Conservation (phyloP, 2,113 vertebrate genomes). For the Haliaeetus leucogaster region DNA sequence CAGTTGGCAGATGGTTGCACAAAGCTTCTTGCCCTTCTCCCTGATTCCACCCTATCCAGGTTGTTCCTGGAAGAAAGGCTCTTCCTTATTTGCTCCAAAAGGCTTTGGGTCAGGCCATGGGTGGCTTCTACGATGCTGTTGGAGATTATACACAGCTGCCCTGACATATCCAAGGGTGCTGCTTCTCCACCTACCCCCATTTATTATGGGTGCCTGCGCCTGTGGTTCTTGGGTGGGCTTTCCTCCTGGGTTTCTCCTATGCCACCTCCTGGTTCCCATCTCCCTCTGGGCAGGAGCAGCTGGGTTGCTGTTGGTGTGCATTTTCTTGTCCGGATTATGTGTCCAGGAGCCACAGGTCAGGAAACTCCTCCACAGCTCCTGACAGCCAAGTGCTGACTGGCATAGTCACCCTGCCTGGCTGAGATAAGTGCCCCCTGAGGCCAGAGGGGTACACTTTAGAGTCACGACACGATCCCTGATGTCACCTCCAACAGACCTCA, state of each 20-base stretch:
- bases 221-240: background rate
- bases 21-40: background rate
- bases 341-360: background rate
- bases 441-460: background rate
- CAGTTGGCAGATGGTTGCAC: background rate
- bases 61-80: background rate
- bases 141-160: background rate
- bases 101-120: background rate
- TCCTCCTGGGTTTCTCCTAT: background rate
- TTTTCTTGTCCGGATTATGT: background rate
- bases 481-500: background rate
- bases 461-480: background rate
- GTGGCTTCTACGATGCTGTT: background rate
- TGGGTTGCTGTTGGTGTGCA: background rate
- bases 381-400: background rate
- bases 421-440: background rate
- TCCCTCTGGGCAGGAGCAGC: background rate
- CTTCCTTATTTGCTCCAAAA: background rate
- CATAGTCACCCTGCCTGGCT: background rate
- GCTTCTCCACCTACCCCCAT: background rate
- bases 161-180: background rate
- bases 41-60: background rate
- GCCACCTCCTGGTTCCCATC: background rate
- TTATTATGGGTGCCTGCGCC: background rate
- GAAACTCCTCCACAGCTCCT: background rate